Conservation (phyloP, 2,888 invertebrate species). For the Elegia similella region DNA sequence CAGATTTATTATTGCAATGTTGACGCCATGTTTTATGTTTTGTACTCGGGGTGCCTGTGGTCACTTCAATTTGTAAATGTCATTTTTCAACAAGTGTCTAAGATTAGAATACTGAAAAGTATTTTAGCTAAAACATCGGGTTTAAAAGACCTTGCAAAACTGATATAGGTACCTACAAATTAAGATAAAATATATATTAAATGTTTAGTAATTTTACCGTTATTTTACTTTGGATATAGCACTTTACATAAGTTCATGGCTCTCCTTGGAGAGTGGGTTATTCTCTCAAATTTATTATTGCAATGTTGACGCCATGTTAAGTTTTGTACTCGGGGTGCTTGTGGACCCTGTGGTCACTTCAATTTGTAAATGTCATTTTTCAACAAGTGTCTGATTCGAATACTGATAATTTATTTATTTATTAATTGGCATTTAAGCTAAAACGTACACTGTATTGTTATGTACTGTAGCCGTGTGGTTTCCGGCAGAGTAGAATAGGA, state of each 20-base stretch:
- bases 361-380: neutral
- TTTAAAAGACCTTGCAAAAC: no score
- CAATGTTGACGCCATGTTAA: slow-evolving; percentile 67
- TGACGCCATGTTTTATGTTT: slow-evolving; percentile 62
- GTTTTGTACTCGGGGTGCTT: slow-evolving; percentile 31
- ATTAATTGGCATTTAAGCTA: no score
- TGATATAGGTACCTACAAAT: no score
- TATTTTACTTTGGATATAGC: no score
- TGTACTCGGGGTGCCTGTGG: slow-evolving; percentile 25
- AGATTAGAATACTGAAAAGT: neutral
- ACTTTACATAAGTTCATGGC: slow-evolving; percentile 73
- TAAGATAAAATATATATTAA: no score
- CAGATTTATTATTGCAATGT: slow-evolving; percentile 76
- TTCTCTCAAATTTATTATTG: slow-evolving; percentile 69
- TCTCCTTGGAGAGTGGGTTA: slow-evolving; percentile 52
- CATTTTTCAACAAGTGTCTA: neutral
- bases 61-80: neutral
- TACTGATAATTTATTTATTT: no score
- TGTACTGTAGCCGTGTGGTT: no score
- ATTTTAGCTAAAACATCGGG: no score
- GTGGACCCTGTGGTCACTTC: slow-evolving; percentile 5
- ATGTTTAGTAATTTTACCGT: no score
- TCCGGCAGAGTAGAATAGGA: no score
- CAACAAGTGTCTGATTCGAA: neutral
- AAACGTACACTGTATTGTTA: no score